Percentiles rank a stretch among this genome's conserved stretches.
Evolutionary conservation across 2,113 vertebrate genomes (phyloP).

Genomic region (Ailurus styani): DNA sequence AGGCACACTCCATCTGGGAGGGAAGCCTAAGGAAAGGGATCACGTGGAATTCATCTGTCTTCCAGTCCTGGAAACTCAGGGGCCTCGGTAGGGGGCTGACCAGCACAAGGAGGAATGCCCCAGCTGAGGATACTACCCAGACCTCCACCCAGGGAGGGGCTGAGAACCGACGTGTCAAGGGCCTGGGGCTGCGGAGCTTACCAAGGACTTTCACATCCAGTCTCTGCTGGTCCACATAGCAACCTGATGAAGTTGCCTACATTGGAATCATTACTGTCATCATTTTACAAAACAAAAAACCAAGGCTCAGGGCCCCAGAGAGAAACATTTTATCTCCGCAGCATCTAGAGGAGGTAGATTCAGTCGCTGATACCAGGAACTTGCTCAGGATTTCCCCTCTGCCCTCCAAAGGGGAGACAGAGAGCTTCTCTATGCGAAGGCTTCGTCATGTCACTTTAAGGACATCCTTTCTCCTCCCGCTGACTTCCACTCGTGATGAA

Average conservation of each 20-base stretch:
- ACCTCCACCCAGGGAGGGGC: background rate
- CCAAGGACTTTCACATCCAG: too few relatives aligned
- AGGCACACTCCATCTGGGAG: background rate
- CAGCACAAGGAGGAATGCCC: too few relatives aligned
- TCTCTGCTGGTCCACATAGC: background rate
- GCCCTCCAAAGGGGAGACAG: background rate
- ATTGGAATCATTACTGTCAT: background rate
- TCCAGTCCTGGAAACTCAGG: background rate
- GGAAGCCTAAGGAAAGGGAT: too few relatives aligned
- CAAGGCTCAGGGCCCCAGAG: background rate
- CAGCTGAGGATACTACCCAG: fast-evolving
- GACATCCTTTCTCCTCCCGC: background rate
- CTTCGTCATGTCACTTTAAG: background rate
- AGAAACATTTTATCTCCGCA: background rate
- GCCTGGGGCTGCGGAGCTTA: fast-evolving
- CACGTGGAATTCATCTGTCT: background rate
- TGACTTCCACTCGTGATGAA: background rate
- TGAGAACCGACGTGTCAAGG: background rate
- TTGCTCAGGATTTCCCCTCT: background rate
- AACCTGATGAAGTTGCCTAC: background rate
- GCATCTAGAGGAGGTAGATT: background rate
- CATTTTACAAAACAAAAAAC: background rate
- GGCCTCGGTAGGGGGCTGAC: background rate
- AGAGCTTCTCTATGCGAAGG: background rate
- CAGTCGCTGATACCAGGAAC: background rate